These are phyloP conservation scores for Drosophila lini DNA, from an alignment of 1,140 invertebrate species.

Conservation along the genomic window DNA sequence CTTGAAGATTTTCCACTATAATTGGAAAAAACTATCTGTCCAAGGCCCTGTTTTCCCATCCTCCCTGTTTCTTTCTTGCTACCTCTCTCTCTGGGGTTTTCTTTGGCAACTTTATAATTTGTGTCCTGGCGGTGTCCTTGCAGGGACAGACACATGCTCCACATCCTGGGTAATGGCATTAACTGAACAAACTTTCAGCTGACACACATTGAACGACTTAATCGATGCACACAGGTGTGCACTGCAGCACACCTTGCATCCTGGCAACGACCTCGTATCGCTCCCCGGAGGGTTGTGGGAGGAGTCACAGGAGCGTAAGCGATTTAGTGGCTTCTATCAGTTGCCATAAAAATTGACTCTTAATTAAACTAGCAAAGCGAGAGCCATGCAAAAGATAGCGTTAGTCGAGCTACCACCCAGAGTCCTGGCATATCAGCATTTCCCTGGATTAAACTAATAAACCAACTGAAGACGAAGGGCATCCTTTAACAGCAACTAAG, in stretches of 20 bases:
- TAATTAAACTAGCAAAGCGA: conserved; percentile 69
- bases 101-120: conserved; percentile 56
- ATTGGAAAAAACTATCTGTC: conserved; percentile 34
- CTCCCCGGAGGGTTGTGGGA: not conserved
- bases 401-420: not conserved
- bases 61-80: not conserved
- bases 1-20: conserved; percentile 15
- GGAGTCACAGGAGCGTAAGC: conserved; percentile 48
- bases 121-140: conserved; percentile 32
- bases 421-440: conserved; percentile 25
- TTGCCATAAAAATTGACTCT: conserved; percentile 77
- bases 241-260: conserved; percentile 11
- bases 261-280: conserved; percentile 9
- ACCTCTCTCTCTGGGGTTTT: not conserved
- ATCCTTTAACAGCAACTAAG: conserved; percentile 5
- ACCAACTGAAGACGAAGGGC: not conserved
- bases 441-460: conserved; percentile 41
- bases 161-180: conserved; percentile 61
- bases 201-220: conserved; percentile 64
- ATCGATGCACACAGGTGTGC: conserved; percentile 62
- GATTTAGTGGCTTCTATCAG: conserved; percentile 72
- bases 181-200: conserved; percentile 68
- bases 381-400: conserved; percentile 17
- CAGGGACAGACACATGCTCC: conserved; percentile 20
- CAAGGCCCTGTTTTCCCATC: not conserved